Conservation (phyloP, 2,113 vertebrate species). For the Camelus bactrianus region DNA sequence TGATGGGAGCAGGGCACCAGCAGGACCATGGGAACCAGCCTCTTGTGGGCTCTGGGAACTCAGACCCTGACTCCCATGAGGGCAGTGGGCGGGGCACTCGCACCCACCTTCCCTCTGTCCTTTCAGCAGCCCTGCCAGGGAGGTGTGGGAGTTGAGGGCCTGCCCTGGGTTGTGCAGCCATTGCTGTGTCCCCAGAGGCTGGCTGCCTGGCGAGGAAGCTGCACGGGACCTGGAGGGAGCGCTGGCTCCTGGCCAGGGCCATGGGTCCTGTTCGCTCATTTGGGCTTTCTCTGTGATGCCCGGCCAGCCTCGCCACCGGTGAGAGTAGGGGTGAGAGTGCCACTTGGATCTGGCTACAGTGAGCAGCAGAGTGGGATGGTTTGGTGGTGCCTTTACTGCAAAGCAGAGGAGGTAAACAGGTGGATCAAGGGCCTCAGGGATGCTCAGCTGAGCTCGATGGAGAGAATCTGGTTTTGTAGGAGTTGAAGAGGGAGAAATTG, state of each 20-base stretch:
- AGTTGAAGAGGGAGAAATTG: not conserved
- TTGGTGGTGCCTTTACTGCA: not conserved
- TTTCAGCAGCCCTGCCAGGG: no score
- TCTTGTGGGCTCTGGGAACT: not conserved
- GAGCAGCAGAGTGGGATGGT: not conserved
- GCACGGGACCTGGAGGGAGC: no score
- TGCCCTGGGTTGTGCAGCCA: not conserved
- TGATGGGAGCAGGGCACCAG: fast-evolving
- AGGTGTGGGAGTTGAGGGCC: not conserved
- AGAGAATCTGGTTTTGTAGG: not conserved
- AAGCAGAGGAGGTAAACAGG: not conserved
- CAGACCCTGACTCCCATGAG: not conserved
- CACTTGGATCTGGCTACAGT: not conserved
- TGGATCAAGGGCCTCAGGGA: fast-evolving
- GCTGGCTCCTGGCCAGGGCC: not conserved
- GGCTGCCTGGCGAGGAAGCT: not conserved
- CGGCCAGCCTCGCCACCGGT: fast-evolving
- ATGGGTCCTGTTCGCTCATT: not conserved
- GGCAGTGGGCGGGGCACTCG: not conserved
- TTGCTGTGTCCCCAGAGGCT: not conserved
- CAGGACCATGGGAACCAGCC: not conserved
- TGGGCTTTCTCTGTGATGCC: not conserved
- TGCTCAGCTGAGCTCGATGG: not conserved
- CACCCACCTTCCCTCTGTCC: no score
- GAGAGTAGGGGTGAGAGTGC: not conserved